Percentiles rank a stretch among this genome's conserved stretches.
phyloP scores from a whole-genome alignment of 2,113 vertebrate genomes.

The Neogobius melanostomus region DNA sequence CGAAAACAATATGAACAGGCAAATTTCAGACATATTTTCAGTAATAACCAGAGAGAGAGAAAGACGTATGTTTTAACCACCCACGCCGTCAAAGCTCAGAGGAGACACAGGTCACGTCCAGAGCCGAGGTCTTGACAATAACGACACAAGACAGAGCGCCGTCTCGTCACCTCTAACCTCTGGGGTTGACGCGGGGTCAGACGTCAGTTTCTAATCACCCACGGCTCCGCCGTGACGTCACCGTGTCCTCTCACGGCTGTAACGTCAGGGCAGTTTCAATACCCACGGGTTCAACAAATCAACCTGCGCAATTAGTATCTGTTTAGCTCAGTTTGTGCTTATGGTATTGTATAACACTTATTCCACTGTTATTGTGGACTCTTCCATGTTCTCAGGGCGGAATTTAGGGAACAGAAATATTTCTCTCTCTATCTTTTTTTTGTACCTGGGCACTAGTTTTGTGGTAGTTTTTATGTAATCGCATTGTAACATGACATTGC shows the following conservation, averaged over 20 bases:
- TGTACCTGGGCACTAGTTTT: too few species aligned
- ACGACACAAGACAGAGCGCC: conserved; percentile 42
- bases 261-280: conserved; percentile 15
- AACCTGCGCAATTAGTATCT: neutral
- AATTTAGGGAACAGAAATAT: too few species aligned
- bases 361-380: too few species aligned
- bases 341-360: too few species aligned
- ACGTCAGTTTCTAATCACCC: conserved; percentile 24
- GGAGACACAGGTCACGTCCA: conserved; percentile 53
- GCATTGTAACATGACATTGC: too few species aligned
- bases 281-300: neutral
- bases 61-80: conserved; percentile 45
- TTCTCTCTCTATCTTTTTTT: too few species aligned
- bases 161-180: conserved; percentile 44
- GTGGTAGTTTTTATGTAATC: too few species aligned
- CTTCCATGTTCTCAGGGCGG: too few species aligned
- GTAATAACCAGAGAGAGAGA: neutral
- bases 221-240: conserved; percentile 11
- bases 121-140: conserved; percentile 43
- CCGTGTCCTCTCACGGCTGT: neutral
- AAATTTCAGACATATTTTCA: neutral
- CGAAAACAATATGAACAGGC: neutral
- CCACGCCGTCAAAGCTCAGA: conserved; percentile 54
- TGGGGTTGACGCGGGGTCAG: conserved; percentile 31
- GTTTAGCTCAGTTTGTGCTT: too few species aligned